Evolutionary conservation across 2,113 vertebrate species (phyloP).

Genomic region (Dasyprocta punctata): DNA sequence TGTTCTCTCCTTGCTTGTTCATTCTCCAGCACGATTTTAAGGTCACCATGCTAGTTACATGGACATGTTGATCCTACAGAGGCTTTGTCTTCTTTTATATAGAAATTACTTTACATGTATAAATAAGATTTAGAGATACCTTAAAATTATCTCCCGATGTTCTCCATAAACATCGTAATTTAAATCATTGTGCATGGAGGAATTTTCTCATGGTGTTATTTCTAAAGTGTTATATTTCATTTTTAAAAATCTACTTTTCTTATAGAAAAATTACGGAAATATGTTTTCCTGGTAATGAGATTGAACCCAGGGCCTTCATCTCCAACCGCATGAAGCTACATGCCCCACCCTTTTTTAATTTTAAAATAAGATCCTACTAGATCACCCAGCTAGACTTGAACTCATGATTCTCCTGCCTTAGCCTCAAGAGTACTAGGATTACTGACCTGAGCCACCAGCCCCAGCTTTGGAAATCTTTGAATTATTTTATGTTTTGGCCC

Average conservation of each 20-base stretch:
- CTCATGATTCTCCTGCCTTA: not conserved
- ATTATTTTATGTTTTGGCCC: not conserved
- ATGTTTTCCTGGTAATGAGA: not conserved
- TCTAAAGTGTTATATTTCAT: not conserved
- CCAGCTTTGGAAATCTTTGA: not conserved
- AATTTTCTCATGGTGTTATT: not conserved
- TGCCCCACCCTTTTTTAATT: not conserved
- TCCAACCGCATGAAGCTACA: not conserved
- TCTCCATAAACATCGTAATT: not conserved
- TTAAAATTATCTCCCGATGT: not conserved
- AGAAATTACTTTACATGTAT: not conserved
- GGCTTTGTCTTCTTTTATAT: not conserved
- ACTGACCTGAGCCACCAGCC: accelerated
- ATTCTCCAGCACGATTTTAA: not conserved
- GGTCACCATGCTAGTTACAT: not conserved
- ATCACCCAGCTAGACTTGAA: not conserved
- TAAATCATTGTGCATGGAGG: not conserved
- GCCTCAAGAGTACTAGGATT: not conserved
- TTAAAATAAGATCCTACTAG: not conserved
- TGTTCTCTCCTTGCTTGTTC: not conserved
- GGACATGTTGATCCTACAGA: not conserved
- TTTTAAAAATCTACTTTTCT: not conserved
- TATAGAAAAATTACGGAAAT: not conserved
- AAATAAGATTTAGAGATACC: not conserved
- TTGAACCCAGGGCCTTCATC: not conserved